Evolutionary conservation across 2,888 invertebrate genomes (phyloP).

Genomic region (Callimorpha dominula): DNA sequence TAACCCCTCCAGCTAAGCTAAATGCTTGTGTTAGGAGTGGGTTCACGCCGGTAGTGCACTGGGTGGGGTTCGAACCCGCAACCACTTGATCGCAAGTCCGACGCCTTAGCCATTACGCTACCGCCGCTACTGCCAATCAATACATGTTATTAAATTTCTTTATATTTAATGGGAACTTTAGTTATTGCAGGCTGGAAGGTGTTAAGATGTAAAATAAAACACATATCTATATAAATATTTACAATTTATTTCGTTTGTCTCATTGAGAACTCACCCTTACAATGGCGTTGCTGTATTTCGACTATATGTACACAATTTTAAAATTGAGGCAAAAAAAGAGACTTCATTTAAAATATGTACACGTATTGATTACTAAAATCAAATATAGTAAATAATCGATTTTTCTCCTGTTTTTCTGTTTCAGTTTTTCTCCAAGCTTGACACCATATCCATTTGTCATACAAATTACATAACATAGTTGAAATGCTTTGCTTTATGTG

Average conservation of each 20-base stretch:
- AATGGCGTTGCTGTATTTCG: constrained; percentile 51
- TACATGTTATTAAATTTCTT: too few relatives aligned
- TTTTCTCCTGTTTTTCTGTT: too few relatives aligned
- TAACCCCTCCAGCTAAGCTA: too few relatives aligned
- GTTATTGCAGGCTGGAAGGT: not conserved
- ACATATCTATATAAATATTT: constrained; percentile 75
- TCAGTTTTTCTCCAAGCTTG: not conserved
- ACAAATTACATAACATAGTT: too few relatives aligned
- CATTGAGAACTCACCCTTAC: constrained; percentile 49
- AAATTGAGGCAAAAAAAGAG: constrained; percentile 16
- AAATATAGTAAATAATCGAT: not conserved
- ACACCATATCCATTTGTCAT: not conserved
- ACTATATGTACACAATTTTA: constrained; percentile 28
- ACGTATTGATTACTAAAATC: not conserved
- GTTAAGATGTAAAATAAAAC: constrained; percentile 60
- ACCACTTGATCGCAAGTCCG: too few relatives aligned
- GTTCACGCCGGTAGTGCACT: too few relatives aligned
- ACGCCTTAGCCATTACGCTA: too few relatives aligned
- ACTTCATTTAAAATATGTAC: constrained; percentile 7
- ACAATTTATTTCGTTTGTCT: constrained; percentile 73
- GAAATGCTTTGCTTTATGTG: too few relatives aligned
- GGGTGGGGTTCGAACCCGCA: too few relatives aligned
- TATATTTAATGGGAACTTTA: too few relatives aligned
- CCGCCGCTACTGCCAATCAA: too few relatives aligned
- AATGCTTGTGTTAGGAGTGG: too few relatives aligned